phyloP scores from a whole-genome alignment of 2,888 invertebrate species.

The Melolontha melolontha region DNA sequence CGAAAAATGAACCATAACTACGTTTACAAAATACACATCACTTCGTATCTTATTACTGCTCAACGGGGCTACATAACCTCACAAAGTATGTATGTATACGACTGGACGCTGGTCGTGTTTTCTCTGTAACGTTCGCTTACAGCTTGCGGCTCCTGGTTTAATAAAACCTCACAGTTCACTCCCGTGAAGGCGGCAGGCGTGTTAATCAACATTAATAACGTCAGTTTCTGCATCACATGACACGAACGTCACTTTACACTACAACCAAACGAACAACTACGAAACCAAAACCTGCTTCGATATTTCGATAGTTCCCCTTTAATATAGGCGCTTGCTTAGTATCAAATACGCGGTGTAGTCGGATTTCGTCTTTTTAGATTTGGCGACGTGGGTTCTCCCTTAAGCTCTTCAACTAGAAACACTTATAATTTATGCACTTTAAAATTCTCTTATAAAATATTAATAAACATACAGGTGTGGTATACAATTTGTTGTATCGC shows the following conservation, averaged over 20 bases:
- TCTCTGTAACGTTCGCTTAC: constrained; percentile 28
- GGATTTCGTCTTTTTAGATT: constrained; percentile 13
- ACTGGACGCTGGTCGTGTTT: constrained; percentile 17
- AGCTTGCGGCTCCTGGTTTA: constrained; percentile 34
- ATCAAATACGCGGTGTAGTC: constrained; percentile 24
- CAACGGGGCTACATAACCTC: constrained; percentile 12
- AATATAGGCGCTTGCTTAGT: constrained; percentile 29
- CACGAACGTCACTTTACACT: constrained; percentile 27
- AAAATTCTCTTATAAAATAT: constrained; percentile 2
- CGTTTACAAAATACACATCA: constrained; percentile 17
- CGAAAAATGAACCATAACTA: background rate
- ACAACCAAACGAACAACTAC: constrained; percentile 12
- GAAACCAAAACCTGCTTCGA: constrained; percentile 21
- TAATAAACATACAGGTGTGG: background rate
- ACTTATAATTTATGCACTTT: background rate
- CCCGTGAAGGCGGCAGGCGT: constrained; percentile 41
- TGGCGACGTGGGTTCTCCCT: constrained; percentile 31
- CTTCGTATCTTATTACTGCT: constrained; percentile 11
- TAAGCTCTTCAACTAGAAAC: background rate
- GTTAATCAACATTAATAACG: constrained; percentile 49
- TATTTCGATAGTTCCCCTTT: constrained; percentile 43
- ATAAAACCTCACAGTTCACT: constrained; percentile 27
- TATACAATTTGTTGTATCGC: too few relatives aligned
- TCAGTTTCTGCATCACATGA: constrained; percentile 23
- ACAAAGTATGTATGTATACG: constrained; percentile 5